Percentiles rank a stretch among this genome's conserved stretches.
Conservation (phyloP, 2,113 vertebrate genomes). For the Labeo catla region DNA sequence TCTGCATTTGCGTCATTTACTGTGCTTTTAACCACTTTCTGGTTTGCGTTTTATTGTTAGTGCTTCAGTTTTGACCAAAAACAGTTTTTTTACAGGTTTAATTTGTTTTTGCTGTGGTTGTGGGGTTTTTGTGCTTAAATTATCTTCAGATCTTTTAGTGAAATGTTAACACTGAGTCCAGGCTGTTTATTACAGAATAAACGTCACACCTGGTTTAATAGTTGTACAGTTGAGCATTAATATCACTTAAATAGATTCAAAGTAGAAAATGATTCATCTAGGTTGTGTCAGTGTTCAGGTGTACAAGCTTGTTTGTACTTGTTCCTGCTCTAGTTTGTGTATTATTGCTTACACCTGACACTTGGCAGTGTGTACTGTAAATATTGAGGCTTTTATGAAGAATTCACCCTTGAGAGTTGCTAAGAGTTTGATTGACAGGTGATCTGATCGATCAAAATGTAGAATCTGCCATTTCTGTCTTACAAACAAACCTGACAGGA, state of each 20-base stretch:
- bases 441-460: no score
- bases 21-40: slow-evolving; percentile 9
- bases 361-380: not conserved
- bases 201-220: not conserved
- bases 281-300: not conserved
- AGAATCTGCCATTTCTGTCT: no score
- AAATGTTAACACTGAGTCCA: slow-evolving; percentile 5
- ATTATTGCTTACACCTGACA: not conserved
- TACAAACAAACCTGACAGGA: no score
- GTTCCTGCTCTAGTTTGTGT: not conserved
- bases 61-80: not conserved
- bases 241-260: not conserved
- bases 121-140: not conserved
- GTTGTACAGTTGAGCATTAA: not conserved
- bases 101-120: not conserved
- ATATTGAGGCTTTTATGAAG: not conserved
- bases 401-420: not conserved
- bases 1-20: not conserved
- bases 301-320: slow-evolving; percentile 3
- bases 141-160: not conserved
- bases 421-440: no score
- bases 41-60: not conserved
- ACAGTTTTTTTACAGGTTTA: not conserved
- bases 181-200: not conserved
- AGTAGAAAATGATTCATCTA: not conserved